Base-by-base conservation (phyloP, 2,113 vertebrate species). In the Macquaria australasica region DNA sequence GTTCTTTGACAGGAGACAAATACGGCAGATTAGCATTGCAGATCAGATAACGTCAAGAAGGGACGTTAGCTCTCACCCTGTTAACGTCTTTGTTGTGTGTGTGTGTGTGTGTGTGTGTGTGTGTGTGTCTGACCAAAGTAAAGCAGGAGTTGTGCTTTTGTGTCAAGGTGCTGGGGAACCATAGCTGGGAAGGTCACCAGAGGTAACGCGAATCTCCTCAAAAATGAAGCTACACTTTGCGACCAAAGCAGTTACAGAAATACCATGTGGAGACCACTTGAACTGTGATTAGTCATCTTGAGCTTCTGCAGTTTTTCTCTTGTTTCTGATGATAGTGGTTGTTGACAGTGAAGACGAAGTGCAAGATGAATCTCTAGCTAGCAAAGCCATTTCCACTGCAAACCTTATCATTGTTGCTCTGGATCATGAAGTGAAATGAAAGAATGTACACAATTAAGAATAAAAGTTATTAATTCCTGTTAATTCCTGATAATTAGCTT, bases 1-100 rank as follows among this genome's bases (percentile, higher is more conserved):
- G 51, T 67, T 82, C 83, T 77, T 84, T 89, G 83, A 84, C 83
- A 77, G 80, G 48, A 84, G 77, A 86, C 72, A 86, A 88, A 84
- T 70, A 53, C 9, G 2, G 48, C 45, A 78, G 83, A 86, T 87
- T 83, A 83, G 83, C 85, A 84, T 74, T 88, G 83, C 81, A 86
- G 85, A 88, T 89, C 62, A 86, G 85, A 82, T 60, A 81, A 76
- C n/a, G 18, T 28, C n/a, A 79, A 56, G 56, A 41, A 50, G 53
- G 59, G 69, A 75, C 56, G 63, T 59, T 64, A 60, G 60, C 71
- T 73, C 39, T 83, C 82, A 73, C 31, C 41, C 66, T 59, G 28
- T 72, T 73, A 55, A 77, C 3, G 21, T 60, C 77, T 83, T 74
- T 77, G 62, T 69, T 78, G 59, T 84, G 59, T 66, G 71, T 51